A percentile compares a stretch with the other conserved stretches of the same genome.
These are phyloP conservation scores for Steinernema carpocapsae DNA, from an alignment of 2,888 invertebrate species.

Conservation along the genomic window DNA sequence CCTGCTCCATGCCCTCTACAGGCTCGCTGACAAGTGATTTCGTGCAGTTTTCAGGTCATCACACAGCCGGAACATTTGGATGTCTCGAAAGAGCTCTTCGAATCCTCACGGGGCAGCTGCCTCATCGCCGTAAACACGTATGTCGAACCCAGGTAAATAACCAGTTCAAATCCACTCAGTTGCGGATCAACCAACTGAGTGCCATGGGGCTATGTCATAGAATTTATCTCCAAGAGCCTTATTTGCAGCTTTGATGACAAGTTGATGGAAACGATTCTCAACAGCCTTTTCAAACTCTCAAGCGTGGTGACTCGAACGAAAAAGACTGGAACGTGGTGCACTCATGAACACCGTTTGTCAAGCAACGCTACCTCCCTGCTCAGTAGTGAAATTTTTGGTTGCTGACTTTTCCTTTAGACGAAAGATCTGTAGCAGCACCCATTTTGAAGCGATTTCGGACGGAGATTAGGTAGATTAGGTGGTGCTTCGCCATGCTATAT, in stretches of 20 bases:
- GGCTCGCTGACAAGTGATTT: too few species aligned
- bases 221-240: not conserved
- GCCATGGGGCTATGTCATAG: too few species aligned
- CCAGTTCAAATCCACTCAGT: not conserved
- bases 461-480: too few species aligned
- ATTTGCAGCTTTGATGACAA: conserved; percentile 83
- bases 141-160: conserved; percentile 77
- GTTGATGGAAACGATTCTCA: conserved; percentile 86
- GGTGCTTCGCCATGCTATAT: too few species aligned
- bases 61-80: too few species aligned
- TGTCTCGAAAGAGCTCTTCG: conserved; percentile 77
- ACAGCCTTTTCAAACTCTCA: conserved; percentile 87
- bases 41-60: too few species aligned
- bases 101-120: conserved; percentile 93
- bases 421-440: too few species aligned
- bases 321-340: conserved; percentile 84
- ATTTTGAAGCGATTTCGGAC: too few species aligned
- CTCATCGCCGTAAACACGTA: conserved; percentile 87
- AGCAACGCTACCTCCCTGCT: conserved; percentile 92
- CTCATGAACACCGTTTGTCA: conserved; percentile 93
- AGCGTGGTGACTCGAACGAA: conserved; percentile 85
- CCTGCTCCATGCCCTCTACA: too few species aligned
- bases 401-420: too few species aligned
- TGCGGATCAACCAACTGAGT: too few species aligned
- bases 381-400: too few species aligned